Conservation (phyloP, 2,797 vertebrate species). For the Siniperca undulata region DNA sequence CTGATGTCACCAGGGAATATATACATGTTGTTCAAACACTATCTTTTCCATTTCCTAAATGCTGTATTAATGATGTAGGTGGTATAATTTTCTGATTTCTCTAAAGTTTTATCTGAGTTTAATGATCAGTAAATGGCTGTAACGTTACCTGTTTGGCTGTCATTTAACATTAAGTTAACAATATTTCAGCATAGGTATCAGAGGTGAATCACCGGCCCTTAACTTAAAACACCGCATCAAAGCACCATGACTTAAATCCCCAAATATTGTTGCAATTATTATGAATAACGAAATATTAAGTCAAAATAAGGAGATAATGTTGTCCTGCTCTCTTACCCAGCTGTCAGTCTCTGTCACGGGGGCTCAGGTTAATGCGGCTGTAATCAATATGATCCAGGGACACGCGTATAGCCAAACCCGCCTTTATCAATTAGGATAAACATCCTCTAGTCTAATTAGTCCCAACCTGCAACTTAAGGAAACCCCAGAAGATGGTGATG, state of each 20-base stretch:
- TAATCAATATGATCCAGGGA: slow-evolving; percentile 5
- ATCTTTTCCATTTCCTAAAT: too few relatives aligned
- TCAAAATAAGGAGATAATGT: not conserved
- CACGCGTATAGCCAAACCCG: not conserved
- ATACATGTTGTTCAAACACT: not conserved
- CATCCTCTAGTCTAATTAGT: slow-evolving; percentile 17
- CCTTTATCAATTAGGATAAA: slow-evolving; percentile 18
- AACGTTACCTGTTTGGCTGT: not conserved
- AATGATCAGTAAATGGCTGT: not conserved
- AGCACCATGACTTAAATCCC: not conserved
- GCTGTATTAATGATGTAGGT: not conserved
- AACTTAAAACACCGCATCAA: not conserved
- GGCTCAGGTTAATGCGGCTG: not conserved
- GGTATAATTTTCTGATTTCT: not conserved
- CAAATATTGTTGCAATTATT: accelerated
- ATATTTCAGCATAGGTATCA: not conserved
- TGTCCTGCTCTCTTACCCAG: not conserved
- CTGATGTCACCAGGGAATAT: not conserved
- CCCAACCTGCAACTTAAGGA: not conserved
- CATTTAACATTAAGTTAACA: not conserved
- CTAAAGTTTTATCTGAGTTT: not conserved
- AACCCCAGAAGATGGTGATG: slow-evolving; percentile 2
- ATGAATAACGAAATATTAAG: not conserved
- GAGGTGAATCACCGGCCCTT: not conserved
- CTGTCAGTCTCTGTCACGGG: not conserved